These are phyloP conservation scores for Trichomalopsis sarcophagae DNA, from an alignment of 1,140 invertebrate genomes.

Conservation along the genomic window DNA sequence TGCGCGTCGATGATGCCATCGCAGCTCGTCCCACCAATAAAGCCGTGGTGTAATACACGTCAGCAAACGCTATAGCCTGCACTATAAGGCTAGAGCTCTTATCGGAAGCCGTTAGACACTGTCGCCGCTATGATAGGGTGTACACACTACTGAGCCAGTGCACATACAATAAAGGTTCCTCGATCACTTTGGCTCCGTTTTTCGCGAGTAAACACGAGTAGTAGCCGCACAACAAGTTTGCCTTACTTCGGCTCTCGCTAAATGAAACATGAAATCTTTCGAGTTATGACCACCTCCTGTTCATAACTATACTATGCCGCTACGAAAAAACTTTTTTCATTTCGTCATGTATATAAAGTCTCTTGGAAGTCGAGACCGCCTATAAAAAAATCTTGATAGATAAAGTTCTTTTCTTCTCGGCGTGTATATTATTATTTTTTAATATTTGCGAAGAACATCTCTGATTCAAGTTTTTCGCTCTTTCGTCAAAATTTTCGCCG, in stretches of 20 bases:
- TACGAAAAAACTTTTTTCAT: constrained; percentile 9
- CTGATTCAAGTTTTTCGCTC: too few species aligned
- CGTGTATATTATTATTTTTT: too few species aligned
- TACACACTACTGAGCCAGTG: neutral
- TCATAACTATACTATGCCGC: neutral
- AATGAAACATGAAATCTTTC: neutral
- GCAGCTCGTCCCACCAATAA: too few species aligned
- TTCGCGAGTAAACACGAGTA: neutral
- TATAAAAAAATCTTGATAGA: neutral
- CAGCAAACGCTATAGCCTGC: too few species aligned
- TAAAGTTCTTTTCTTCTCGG: neutral
- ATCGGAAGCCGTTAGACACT: neutral
- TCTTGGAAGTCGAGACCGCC: neutral
- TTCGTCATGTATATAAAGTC: neutral
- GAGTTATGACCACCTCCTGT: neutral
- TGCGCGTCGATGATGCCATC: too few species aligned
- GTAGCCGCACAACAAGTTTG: neutral
- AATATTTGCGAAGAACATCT: too few species aligned
- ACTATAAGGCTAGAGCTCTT: too few species aligned
- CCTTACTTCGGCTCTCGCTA: neutral
- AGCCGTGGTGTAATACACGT: too few species aligned
- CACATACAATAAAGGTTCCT: neutral
- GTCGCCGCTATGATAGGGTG: neutral
- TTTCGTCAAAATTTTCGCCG: too few species aligned
- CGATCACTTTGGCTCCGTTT: neutral